Percentiles rank a stretch among this genome's conserved stretches.
These are phyloP conservation scores for Drosophila sulfurigaster DNA, from an alignment of 1,140 invertebrate genomes.

Conservation along the genomic window DNA sequence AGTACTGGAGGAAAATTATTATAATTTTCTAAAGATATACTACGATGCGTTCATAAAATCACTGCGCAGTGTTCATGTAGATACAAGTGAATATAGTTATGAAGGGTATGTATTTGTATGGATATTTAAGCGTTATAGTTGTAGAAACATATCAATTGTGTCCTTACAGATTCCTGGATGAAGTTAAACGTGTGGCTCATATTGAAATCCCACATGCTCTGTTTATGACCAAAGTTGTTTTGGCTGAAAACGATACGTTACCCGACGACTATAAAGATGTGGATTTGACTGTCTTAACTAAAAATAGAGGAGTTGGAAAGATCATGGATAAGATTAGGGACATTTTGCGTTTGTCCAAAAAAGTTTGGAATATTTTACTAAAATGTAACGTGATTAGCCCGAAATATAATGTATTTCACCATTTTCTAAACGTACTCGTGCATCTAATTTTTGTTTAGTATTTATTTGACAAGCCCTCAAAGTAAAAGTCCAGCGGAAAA, in stretches of 20 bases:
- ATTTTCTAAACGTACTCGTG: neutral
- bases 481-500: neutral
- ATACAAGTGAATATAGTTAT: conserved; percentile 58
- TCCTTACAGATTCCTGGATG: conserved; percentile 62
- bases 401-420: conserved; percentile 14
- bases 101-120: conserved; percentile 53
- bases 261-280: conserved; percentile 78
- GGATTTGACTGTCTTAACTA: conserved; percentile 55
- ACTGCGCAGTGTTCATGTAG: conserved; percentile 67
- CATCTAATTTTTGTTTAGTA: neutral
- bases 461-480: neutral
- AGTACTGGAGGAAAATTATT: conserved; percentile 84
- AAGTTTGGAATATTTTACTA: conserved; percentile 71
- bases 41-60: conserved; percentile 85
- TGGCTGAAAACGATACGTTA: conserved; percentile 66
- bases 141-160: too few relatives aligned
- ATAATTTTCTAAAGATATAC: conserved; percentile 86
- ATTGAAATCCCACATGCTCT: conserved; percentile 72
- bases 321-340: conserved; percentile 61
- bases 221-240: conserved; percentile 75
- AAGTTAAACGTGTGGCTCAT: conserved; percentile 64
- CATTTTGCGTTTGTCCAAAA: conserved; percentile 63
- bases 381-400: neutral
- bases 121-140: too few relatives aligned
- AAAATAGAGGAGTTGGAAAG: conserved; percentile 57